A percentile compares a stretch with the other conserved stretches of the same genome.
Conservation (phyloP, 2,888 invertebrate species). For the Phaedon cochleariae region DNA sequence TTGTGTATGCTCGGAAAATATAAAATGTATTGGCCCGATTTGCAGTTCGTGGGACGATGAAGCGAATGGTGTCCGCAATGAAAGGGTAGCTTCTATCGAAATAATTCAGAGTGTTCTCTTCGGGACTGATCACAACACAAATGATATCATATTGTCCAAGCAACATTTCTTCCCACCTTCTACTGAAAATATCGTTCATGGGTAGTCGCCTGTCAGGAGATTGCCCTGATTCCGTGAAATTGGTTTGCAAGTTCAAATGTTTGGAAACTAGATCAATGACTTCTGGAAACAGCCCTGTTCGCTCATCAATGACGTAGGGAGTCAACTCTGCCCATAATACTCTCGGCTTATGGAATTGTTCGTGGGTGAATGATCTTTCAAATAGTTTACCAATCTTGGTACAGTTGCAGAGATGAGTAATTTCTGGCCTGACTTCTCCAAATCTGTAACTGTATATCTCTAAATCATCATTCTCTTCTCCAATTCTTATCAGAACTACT, state of each 20-base stretch:
- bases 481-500: neutral
- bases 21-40: neutral
- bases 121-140: neutral
- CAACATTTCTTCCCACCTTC: neutral
- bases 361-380: neutral
- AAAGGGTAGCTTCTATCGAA: slow-evolving; percentile 2
- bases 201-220: neutral
- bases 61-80: neutral
- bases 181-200: neutral
- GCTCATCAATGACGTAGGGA: neutral
- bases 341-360: neutral
- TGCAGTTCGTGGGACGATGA: neutral
- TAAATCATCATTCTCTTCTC: neutral
- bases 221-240: neutral
- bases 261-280: neutral
- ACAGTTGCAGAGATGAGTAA: too few species aligned
- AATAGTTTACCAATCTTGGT: too few species aligned
- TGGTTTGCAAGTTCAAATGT: neutral
- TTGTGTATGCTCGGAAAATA: neutral
- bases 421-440: neutral
- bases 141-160: slow-evolving; percentile 2
- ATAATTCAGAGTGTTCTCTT: neutral
- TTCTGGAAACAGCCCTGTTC: neutral
- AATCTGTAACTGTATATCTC: too few species aligned
- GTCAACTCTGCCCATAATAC: too few species aligned